A percentile compares a stretch with the other conserved stretches of the same genome.
Conservation (phyloP, 2,113 vertebrate species). For the Erythrocercus mccallii region DNA sequence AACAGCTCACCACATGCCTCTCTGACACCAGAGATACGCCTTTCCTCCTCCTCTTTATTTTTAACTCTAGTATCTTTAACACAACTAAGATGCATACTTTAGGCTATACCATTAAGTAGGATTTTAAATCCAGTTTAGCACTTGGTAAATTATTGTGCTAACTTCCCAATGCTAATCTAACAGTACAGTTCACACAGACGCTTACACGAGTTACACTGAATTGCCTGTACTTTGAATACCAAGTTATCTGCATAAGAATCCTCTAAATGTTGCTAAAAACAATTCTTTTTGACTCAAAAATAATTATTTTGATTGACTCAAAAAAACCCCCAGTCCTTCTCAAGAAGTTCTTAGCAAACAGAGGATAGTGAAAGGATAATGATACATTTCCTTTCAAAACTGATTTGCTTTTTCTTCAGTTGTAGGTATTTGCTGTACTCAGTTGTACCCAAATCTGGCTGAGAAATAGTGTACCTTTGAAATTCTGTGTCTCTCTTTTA, state of each 20-base stretch:
- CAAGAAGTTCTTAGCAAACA: neutral
- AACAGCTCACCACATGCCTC: constrained; percentile 42
- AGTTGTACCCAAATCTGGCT: neutral
- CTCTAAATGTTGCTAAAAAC: neutral
- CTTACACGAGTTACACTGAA: neutral
- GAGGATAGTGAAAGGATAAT: neutral
- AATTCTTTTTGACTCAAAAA: neutral
- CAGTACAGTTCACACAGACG: neutral
- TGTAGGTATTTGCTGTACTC: neutral
- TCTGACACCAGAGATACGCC: constrained; percentile 43
- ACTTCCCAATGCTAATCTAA: neutral
- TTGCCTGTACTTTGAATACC: neutral
- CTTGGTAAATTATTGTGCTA: neutral
- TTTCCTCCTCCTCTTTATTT: constrained; percentile 48
- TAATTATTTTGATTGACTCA: neutral
- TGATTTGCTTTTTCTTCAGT: neutral
- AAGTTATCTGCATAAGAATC: neutral
- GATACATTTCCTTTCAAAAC: neutral
- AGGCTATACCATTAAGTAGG: neutral
- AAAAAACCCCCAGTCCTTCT: neutral
- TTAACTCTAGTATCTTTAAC: constrained; percentile 46
- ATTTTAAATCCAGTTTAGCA: constrained; percentile 16
- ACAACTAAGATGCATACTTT: neutral
- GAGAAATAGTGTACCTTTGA: neutral
- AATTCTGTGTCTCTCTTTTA: neutral